Conservation (phyloP, 1,140 invertebrate species). For the Spodoptera frugiperda region DNA sequence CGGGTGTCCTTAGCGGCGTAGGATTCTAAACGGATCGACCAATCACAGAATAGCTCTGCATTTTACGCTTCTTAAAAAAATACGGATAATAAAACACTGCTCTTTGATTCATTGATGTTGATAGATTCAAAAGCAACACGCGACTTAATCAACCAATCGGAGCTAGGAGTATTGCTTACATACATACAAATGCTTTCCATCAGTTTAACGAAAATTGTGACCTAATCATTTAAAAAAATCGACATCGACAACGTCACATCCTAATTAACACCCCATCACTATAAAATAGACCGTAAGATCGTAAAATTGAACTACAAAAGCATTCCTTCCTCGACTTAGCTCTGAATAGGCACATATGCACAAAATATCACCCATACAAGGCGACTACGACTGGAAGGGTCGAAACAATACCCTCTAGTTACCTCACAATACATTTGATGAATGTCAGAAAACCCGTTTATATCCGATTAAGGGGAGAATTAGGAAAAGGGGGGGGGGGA, state of each 20-base stretch:
- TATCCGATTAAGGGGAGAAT: constrained; percentile 32
- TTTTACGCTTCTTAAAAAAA: too few species aligned
- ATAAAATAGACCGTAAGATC: constrained; percentile 50
- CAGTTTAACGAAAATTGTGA: too few species aligned
- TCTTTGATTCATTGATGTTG: too few species aligned
- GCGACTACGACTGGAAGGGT: constrained; percentile 24
- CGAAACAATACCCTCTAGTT: constrained; percentile 16
- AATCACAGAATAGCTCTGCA: too few species aligned
- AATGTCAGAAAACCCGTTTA: constrained; percentile 30
- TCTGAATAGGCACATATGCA: constrained; percentile 56
- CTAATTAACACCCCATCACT: constrained; percentile 52
- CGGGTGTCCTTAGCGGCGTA: too few species aligned
- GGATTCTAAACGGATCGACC: too few species aligned
- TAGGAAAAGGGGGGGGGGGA: neutral
- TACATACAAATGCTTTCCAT: too few species aligned
- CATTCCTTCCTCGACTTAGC: constrained; percentile 56
- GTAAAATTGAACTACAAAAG: constrained; percentile 61
- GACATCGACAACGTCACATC: constrained; percentile 29
- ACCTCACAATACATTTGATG: constrained; percentile 36
- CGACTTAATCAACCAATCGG: too few species aligned
- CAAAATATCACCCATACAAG: constrained; percentile 50
- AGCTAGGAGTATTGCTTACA: too few species aligned
- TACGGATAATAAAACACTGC: too few species aligned
- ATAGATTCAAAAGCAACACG: too few species aligned
- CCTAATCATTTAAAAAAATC: too few species aligned